Base-by-base conservation (phyloP, 2,888 invertebrate species). In the Protonemura montana region DNA sequence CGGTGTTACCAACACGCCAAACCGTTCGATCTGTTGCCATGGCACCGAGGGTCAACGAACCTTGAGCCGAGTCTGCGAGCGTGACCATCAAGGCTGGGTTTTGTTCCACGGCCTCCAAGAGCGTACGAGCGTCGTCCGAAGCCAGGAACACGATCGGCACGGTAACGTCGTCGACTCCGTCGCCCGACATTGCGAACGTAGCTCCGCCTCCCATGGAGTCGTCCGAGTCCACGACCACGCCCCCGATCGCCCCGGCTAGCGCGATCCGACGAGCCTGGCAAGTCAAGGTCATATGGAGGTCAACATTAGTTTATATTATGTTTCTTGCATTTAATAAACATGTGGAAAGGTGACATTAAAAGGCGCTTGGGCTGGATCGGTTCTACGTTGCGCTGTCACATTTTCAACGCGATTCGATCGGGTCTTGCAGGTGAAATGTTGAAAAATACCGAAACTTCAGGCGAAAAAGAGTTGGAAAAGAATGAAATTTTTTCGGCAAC, bases 181-280 rank as follows among this genome's bases (percentile, higher is more conserved):
- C 98, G 0, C 98, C 98, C 0, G 98, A 98, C 99, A 99, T 99
- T 3, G 98, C 98, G 92, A 99, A 99, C 92, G 98, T 94, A 0
- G 97, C 59, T 2, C 16, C 10, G 95, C 0, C 96, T 95, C 85
- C 93, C 94, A 41, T 94, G 94, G 80, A 94, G 86, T 96, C 95
- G 59, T 96, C 96, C 3, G 94, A 97, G 92, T 98, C 97, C 88
- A 96, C 92, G 76, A 99, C 95, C 89, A 99, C 96, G 26, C 96
- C 96, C 27, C 96, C 97, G 59, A 95, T 92, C 0, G 96, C 98
- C 25, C 98, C 98, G 3, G 96, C 95, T 86, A 93, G 93, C 92
- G 98, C 96, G 59, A 97, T 94, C 89, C 94, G 93, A 85, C 98
- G 94, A 0, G 97, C 98, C 93, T 93, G 89, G n/a, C 13, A 59